phyloP scores from a whole-genome alignment of 2,113 vertebrate genomes.

The Rhinogobius similis region DNA sequence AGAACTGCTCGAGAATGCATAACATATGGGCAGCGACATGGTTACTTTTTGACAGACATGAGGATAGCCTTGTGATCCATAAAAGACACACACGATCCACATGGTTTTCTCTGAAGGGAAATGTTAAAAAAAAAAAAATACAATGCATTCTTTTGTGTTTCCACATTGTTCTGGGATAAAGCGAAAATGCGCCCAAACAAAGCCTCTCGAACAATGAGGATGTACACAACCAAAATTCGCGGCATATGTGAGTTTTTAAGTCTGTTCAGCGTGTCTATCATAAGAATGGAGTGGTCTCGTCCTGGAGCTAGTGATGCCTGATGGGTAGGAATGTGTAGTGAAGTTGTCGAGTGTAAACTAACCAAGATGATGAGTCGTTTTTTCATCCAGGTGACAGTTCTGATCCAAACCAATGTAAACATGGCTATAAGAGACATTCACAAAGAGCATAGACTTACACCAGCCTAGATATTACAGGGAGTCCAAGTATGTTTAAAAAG shows the following conservation, averaged over 20 bases:
- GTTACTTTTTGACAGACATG: constrained; percentile 36
- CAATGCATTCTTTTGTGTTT: constrained; percentile 46
- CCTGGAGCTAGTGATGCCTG: constrained; percentile 50
- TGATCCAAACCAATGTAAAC: no score
- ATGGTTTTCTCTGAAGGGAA: constrained; percentile 44
- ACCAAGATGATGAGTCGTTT: no score
- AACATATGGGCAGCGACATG: constrained; percentile 48
- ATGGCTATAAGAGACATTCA: no score
- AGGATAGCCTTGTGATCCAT: constrained; percentile 53
- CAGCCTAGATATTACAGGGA: no score
- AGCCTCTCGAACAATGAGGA: constrained; percentile 60
- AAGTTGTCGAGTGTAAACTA: no score
- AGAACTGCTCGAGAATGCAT: constrained; percentile 40
- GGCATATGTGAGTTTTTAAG: constrained; percentile 51
- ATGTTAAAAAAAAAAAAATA: constrained; percentile 35
- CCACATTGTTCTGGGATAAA: constrained; percentile 72
- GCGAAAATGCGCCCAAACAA: constrained; percentile 60
- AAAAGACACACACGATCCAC: constrained; percentile 47
- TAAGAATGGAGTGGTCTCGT: constrained; percentile 51
- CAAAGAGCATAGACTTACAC: no score
- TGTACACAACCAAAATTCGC: constrained; percentile 42
- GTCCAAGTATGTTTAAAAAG: no score
- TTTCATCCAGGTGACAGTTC: no score
- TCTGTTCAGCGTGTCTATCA: constrained; percentile 35
- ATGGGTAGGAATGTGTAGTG: background rate